These are phyloP conservation scores for Conus canariensis DNA, from an alignment of 2,888 invertebrate genomes.

Conservation along the genomic window DNA sequence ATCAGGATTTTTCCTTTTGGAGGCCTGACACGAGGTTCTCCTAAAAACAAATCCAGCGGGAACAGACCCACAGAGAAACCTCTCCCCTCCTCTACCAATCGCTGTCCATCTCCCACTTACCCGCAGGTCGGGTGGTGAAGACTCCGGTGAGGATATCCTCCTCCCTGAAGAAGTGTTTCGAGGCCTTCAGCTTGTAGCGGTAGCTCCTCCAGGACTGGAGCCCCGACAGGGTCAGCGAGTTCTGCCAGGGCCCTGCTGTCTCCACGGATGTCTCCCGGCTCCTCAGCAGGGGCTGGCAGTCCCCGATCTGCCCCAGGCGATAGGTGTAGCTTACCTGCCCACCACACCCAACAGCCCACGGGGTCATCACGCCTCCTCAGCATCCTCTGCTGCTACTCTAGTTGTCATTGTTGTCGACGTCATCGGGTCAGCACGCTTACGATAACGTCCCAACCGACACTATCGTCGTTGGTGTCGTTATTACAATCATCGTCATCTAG, in stretches of 20 bases:
- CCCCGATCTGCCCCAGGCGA: constrained; percentile 24
- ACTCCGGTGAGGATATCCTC: constrained; percentile 8
- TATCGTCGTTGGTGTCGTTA: too few species aligned
- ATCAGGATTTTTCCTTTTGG: too few species aligned
- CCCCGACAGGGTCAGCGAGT: neutral
- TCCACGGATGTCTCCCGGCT: neutral
- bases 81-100: neutral
- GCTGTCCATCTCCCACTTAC: neutral
- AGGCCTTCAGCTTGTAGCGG: constrained; percentile 30
- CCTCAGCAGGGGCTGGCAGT: constrained; percentile 24
- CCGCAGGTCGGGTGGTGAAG: constrained; percentile 3
- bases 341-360: too few species aligned
- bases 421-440: too few species aligned
- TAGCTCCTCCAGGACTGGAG: constrained; percentile 26
- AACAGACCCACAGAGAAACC: neutral
- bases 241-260: neutral
- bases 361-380: too few species aligned
- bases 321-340: constrained; percentile 17
- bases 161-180: neutral
- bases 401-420: too few species aligned
- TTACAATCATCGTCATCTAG: too few species aligned
- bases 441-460: too few species aligned
- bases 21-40: too few species aligned
- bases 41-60: too few species aligned
- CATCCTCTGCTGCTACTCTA: too few species aligned